Percentiles rank a stretch among this genome's conserved stretches.
Evolutionary conservation across 1,140 invertebrate species (phyloP).

Genomic region (Helicorthomorpha holstii): DNA sequence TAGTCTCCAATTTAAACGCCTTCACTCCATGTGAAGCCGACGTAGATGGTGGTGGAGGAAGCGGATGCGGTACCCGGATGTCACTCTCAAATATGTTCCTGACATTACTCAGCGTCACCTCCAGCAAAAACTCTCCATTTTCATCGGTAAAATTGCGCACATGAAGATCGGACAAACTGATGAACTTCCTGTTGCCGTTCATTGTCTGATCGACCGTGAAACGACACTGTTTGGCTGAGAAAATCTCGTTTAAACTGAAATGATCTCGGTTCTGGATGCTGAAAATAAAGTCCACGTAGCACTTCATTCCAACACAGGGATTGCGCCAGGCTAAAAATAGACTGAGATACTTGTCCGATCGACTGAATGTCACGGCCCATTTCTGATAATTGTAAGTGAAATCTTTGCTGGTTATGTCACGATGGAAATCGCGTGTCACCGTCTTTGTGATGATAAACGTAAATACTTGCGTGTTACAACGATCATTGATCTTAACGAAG

Average conservation of each 20-base stretch:
- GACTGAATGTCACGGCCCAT: constrained; percentile 71
- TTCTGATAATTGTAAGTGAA: constrained; percentile 67
- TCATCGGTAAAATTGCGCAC: constrained; percentile 58
- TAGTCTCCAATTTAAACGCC: constrained; percentile 42
- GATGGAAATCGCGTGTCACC: constrained; percentile 57
- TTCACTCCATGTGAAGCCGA: constrained; percentile 5
- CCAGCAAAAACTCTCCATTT: constrained; percentile 66
- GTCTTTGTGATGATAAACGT: constrained; percentile 64
- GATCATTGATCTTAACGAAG: constrained; percentile 64
- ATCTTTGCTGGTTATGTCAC: constrained; percentile 66
- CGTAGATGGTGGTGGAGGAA: constrained; percentile 5
- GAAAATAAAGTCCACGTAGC: constrained; percentile 68
- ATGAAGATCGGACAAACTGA: constrained; percentile 56
- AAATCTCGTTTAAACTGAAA: constrained; percentile 66
- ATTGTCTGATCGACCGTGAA: constrained; percentile 57
- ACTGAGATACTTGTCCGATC: constrained; percentile 58
- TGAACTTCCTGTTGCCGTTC: constrained; percentile 60
- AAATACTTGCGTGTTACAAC: constrained; percentile 66
- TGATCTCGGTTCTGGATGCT: constrained; percentile 68
- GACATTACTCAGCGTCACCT: constrained; percentile 58
- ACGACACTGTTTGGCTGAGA: constrained; percentile 56
- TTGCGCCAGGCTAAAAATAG: constrained; percentile 64
- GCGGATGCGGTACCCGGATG: constrained; percentile 23
- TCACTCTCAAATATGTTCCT: constrained; percentile 58
- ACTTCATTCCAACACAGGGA: constrained; percentile 49